Conservation (phyloP, 2,888 invertebrate species). For the Alviniconcha strummeri region DNA sequence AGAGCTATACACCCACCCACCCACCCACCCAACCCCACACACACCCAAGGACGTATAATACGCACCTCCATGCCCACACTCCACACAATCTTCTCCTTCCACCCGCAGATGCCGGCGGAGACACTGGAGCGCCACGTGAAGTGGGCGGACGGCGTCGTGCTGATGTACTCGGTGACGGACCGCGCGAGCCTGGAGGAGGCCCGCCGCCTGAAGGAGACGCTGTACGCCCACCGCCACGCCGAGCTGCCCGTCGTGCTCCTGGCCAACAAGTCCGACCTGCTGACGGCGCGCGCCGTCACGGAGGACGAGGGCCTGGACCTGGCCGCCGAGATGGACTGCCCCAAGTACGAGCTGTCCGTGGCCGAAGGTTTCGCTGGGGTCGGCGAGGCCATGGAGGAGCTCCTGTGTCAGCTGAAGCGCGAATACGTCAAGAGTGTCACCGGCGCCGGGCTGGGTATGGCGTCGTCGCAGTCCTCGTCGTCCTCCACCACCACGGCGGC, state of each 20-base stretch:
- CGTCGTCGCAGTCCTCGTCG: background rate
- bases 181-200: constrained; percentile 89
- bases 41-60: no score
- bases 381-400: constrained; percentile 62
- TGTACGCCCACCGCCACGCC: constrained; percentile 38
- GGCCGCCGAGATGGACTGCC: constrained; percentile 60
- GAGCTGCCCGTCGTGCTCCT: constrained; percentile 61
- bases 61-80: no score
- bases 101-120: constrained; percentile 51
- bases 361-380: constrained; percentile 62
- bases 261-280: constrained; percentile 65
- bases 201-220: constrained; percentile 77
- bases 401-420: constrained; percentile 61
- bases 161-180: constrained; percentile 94
- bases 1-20: no score
- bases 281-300: constrained; percentile 57
- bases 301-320: constrained; percentile 55
- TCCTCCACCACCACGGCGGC: constrained; percentile 37
- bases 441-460: constrained; percentile 18
- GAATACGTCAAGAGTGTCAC: constrained; percentile 60
- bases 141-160: constrained; percentile 92
- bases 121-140: constrained; percentile 76
- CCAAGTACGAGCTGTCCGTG: constrained; percentile 65
- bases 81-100: background rate
- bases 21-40: no score